Base-by-base conservation (phyloP, 2,888 invertebrate genomes). In the Onthophagus sagittarius region DNA sequence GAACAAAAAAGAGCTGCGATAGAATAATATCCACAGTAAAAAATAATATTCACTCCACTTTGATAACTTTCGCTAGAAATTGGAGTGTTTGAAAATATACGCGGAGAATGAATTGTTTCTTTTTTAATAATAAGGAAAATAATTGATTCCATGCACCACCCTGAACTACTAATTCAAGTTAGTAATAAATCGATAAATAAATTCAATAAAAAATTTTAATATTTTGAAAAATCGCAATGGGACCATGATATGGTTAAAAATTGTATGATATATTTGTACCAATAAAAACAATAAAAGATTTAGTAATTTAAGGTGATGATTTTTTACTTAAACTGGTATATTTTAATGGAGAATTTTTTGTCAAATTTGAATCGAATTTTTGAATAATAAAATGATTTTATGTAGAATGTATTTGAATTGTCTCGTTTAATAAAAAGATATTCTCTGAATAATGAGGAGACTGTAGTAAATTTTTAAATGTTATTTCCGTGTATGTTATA, bases 1-100 rank as follows among this genome's bases (percentile, higher is more conserved):
- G 83, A 83, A 84, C 84, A 84, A 82, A 83, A 78, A 74, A 79
- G 79, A 79, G 79, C 79, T 79, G 79, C 79, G 77, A 78, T 77
- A 79, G 76, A 77, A 77, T 76, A 53, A 75, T 76, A 74, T 75
- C 71, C 71, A 73, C 73, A 75, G 73, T 75, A 76, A 76, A 75
- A 76, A 76, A 77, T 70, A 72, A 67, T 72, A 72, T 69, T 75
- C 74, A 75, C 72, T 76, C 76, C 73, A 69, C 39, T 53, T 76
- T 74, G 71, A 74, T 33, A 62, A 74, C 77, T 78, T 78, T 77
- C 78, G 77, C 78, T 78, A 78, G 77, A 78, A 74, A 69, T 75
- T 76, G 77, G 76, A 74, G 74, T 72, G 71, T 63, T 64, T 65
- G 64, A 33, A 63, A 39, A 69, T 62, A 13, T 11, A n/a, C 63